A percentile compares a stretch with the other conserved stretches of the same genome.
Conservation (phyloP, 2,888 invertebrate species). For the Leistus spinibarbis region DNA sequence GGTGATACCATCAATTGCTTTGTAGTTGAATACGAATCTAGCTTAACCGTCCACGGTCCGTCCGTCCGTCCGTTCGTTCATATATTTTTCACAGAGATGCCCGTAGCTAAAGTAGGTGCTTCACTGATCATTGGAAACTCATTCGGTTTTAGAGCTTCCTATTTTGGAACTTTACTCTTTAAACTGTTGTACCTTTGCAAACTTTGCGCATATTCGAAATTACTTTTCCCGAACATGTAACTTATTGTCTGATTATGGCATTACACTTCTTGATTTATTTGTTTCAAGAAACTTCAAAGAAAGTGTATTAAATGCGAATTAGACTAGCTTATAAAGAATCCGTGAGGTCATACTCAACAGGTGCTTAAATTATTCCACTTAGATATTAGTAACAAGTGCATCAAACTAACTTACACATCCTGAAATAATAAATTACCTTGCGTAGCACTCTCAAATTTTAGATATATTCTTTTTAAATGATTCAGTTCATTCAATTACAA, state of each 20-base stretch:
- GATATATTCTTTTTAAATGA: too few relatives aligned
- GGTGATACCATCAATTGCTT: background rate
- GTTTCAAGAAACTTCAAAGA: background rate
- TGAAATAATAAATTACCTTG: background rate
- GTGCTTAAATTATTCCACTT: conserved; percentile 29
- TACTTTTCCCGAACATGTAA: background rate
- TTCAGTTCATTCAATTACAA: too few relatives aligned
- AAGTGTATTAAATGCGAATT: too few relatives aligned
- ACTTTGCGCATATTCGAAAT: background rate
- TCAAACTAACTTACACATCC: background rate
- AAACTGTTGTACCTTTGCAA: conserved; percentile 9
- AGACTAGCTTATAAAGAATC: too few relatives aligned
- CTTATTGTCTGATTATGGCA: background rate
- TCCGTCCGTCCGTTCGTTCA: background rate
- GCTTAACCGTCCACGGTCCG: background rate
- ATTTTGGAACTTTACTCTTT: conserved; percentile 5
- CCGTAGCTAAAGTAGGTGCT: conserved; percentile 25
- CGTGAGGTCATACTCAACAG: conserved; percentile 33
- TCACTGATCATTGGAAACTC: conserved; percentile 31
- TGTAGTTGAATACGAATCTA: background rate
- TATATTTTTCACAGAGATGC: conserved; percentile 1
- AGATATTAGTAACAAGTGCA: conserved; percentile 37
- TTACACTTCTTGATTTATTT: background rate
- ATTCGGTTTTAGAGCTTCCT: conserved; percentile 22
- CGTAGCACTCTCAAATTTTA: background rate